Conservation (phyloP, 2,888 invertebrate species). For the Mesochorus sp. region DNA sequence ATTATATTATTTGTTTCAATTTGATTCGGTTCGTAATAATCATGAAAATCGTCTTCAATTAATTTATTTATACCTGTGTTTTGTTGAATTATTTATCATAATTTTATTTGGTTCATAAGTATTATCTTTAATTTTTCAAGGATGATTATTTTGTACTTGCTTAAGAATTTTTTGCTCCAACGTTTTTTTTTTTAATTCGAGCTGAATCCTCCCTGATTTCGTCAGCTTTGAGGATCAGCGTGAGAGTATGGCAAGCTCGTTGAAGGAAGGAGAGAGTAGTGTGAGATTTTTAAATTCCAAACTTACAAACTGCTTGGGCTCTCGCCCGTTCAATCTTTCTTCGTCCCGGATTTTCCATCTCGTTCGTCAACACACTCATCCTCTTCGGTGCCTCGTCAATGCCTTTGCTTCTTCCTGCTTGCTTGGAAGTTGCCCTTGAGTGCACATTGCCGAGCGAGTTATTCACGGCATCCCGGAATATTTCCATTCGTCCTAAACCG, state of each 20-base stretch:
- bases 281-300: constrained; percentile 47
- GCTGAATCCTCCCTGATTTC: constrained; percentile 21
- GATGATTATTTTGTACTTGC: no score
- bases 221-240: constrained; percentile 6
- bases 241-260: neutral
- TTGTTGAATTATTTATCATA: neutral
- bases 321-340: constrained; percentile 9
- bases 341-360: constrained; percentile 27
- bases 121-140: no score
- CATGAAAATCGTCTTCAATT: no score
- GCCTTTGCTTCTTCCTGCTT: constrained; percentile 1
- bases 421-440: constrained; percentile 19
- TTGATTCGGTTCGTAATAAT: no score
- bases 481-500: constrained; percentile 30
- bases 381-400: neutral
- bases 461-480: constrained; percentile 12
- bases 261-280: neutral
- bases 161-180: constrained; percentile 10
- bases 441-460: constrained; percentile 26
- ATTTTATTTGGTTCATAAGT: no score
- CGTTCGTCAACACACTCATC: constrained; percentile 21
- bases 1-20: no score
- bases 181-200: neutral
- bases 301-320: constrained; percentile 27
- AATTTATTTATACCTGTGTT: no score